Evolutionary conservation across 2,113 vertebrate species (phyloP), one percentile per base, ranked within the genome.

Genomic region (Brachypodius melanocephalos): DNA sequence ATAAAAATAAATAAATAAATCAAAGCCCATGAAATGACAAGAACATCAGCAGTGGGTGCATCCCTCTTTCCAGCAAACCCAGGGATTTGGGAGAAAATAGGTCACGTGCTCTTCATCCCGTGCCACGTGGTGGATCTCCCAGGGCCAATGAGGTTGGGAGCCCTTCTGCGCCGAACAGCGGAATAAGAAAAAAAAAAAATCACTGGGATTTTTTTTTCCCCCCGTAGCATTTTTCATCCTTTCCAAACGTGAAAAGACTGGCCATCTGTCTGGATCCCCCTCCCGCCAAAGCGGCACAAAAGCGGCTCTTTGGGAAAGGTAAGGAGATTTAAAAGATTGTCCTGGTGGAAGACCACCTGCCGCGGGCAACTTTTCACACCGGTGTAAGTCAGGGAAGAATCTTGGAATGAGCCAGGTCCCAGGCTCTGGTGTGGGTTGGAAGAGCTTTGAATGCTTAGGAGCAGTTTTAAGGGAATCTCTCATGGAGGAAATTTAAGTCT

Each of bases 111-210:
- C 97, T 96, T 92, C 94, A 95, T 97, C 88, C 93, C 62, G 18
- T 89, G 97, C 98, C 98, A 98, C 97, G 93, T 98, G 98, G 96
- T 95, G 92, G 89, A 95, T 90, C 94, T 97, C 97, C 94, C 94
- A 92, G 91, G 97, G 92, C 99, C 99, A 99, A 98, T 99, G 97
- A 97, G 95, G 97, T 97, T 93, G 73, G 71, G 95, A 94, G 95
- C 97, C 76, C 92, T 97, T 76, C 95, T 93, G 88, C 61, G 89
- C 97, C 67, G 78, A 94, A 95, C 89, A 54, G 97, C 85, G 5
- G 71, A 83, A 48, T 76, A 81, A 16, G 38, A 6, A 6, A 61
- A 71, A 66, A 87, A 97, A 98, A 97, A 97, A 97, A 97, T 96
- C 96, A 83, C 92, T 93, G 97, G 94, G 95, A 92, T 98, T 94